Evolutionary conservation across 2,797 vertebrate species (phyloP).

Genomic region (Halcyon chelicuti): DNA sequence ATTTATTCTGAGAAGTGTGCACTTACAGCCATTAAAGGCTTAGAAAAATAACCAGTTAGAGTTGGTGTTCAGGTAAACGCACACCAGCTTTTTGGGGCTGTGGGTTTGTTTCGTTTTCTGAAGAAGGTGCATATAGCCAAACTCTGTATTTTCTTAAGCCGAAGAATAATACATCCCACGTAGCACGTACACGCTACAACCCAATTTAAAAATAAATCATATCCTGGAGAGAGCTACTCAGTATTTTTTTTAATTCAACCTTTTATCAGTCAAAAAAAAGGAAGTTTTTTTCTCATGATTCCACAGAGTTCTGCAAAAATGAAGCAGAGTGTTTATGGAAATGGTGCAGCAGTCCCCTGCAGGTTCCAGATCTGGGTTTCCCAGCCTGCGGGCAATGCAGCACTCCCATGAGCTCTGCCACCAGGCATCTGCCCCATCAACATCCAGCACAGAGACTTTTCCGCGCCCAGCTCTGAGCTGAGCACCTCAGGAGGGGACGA

Average conservation of each 20-base stretch:
- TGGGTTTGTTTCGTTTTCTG: background rate
- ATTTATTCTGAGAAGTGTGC: background rate
- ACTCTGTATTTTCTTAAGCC: background rate
- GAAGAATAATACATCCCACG: background rate
- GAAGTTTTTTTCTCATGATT: background rate
- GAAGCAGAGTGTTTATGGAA: background rate
- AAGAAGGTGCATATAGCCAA: background rate
- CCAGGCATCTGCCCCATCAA: background rate
- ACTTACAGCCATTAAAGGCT: background rate
- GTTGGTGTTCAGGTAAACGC: background rate
- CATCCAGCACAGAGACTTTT: background rate
- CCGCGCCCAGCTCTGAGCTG: background rate
- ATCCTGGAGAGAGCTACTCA: background rate
- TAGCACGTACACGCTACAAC: background rate
- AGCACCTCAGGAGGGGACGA: background rate
- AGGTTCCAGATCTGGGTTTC: background rate
- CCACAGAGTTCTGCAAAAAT: background rate
- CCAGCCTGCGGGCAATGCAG: accelerated
- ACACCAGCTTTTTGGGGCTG: background rate
- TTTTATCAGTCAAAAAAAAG: background rate
- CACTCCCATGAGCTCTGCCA: background rate
- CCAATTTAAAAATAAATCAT: background rate
- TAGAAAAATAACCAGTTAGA: background rate
- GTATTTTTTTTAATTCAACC: background rate
- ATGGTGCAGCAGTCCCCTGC: background rate